Base-by-base conservation (phyloP, 1,140 invertebrate genomes). In the Drosophila fuyamai region DNA sequence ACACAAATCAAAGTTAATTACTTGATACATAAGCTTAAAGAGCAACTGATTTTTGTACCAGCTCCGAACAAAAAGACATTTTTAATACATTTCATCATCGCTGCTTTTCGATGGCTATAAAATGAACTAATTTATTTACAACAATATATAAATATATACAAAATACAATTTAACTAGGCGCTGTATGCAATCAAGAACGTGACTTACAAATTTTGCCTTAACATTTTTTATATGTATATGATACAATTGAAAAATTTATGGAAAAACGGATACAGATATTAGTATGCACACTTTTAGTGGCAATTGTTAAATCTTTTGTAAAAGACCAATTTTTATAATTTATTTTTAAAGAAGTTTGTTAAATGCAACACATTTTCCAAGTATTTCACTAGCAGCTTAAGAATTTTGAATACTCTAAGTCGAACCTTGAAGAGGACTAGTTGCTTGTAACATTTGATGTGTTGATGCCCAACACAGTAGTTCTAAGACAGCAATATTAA, bases 171-270 rank as follows among this genome's bases (percentile, higher is more conserved):
- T 41, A 51, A 79, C 43, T 72, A 81, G 79, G 50, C 61, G 82
- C 82, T 57, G 70, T 60, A 76, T 85, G 82, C 82, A 86, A 85
- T 85, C 83, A 85, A 77, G n/a, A 76, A 72, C 35, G 82, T 85
- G 82, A 85, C 79, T 86, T 86, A 61, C 56, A 68, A 85, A 73
- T 50, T 74, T 81, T 68, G 81, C 81, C 81, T 84, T 84, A 81
- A 60, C 46, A 47, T 73, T 77, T 81, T 72, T 58, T 62, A 46
- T 61, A 65, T 18, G 16, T 41, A 38, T 57, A 60, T 46, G 36
- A 54, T 60, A 36, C 23, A 2, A 23, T 23, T 8, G 4, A 53
- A 27, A 48, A 4, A 47, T 3, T 63, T 76, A 47, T 55, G 13
- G 58, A 38, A 44, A 40, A 48, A 8, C 56, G n/a, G 38, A 43